phyloP scores from a whole-genome alignment of 2,113 vertebrate species.

The Rhodinocichla rosea region DNA sequence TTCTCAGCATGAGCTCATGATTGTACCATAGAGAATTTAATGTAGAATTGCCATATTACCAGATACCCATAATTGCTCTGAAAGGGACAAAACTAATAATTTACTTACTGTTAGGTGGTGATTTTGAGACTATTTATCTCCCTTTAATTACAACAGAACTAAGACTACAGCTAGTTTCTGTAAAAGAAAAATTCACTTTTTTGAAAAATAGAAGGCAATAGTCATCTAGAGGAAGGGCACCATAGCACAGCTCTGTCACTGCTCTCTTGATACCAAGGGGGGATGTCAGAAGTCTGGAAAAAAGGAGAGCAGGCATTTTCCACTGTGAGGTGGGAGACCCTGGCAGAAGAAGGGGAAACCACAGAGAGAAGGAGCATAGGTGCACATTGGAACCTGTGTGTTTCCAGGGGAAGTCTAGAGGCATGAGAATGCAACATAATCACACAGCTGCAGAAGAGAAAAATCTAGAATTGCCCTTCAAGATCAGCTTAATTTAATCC shows the following conservation, averaged over 20 bases:
- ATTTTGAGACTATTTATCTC: neutral
- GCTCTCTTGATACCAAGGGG: neutral
- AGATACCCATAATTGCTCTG: neutral
- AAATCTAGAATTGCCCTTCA: neutral
- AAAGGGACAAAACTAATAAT: neutral
- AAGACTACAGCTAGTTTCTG: neutral
- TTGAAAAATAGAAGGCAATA: neutral
- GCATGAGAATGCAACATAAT: neutral
- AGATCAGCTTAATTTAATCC: neutral
- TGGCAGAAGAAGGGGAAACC: neutral
- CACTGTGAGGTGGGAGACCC: neutral
- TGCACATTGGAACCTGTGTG: accelerated
- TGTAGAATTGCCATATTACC: neutral
- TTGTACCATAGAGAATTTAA: neutral
- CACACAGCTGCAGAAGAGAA: neutral
- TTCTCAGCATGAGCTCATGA: neutral
- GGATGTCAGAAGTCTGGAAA: neutral
- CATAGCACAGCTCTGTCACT: neutral
- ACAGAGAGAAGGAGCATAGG: neutral
- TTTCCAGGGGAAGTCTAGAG: neutral
- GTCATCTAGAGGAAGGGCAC: neutral
- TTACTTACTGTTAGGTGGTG: neutral
- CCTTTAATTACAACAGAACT: neutral
- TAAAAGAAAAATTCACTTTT: neutral
- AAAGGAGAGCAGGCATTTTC: neutral